These are phyloP conservation scores for Lydus trimaculatus DNA, from an alignment of 2,888 invertebrate genomes.

Conservation along the genomic window DNA sequence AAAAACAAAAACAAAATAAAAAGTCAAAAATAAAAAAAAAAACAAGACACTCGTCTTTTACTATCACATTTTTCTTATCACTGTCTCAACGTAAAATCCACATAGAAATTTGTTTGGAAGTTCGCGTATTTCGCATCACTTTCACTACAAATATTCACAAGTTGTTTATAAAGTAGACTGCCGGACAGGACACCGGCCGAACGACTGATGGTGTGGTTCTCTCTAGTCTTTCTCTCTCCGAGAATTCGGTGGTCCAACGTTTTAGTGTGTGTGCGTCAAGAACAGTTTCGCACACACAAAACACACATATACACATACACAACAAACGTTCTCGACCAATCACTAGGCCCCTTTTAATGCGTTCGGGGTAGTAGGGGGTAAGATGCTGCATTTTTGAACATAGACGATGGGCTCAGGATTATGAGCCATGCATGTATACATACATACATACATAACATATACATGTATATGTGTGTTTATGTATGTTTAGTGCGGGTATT, in stretches of 20 bases:
- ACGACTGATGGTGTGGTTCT: slow-evolving; percentile 34
- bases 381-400: slow-evolving; percentile 58
- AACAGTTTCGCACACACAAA: slow-evolving; percentile 58
- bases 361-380: slow-evolving; percentile 56
- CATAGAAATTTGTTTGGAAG: slow-evolving; percentile 29
- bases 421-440: background rate
- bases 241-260: slow-evolving; percentile 54
- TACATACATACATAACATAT: background rate
- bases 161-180: slow-evolving; percentile 24
- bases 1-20: slow-evolving; percentile 43
- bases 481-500: slow-evolving; percentile 15
- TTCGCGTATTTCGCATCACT: slow-evolving; percentile 44
- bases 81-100: slow-evolving; percentile 43
- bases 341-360: slow-evolving; percentile 55
- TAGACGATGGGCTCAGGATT: slow-evolving; percentile 14
- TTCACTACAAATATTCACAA: slow-evolving; percentile 17
- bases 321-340: slow-evolving; percentile 54
- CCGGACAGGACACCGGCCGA: slow-evolving; percentile 53
- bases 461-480: background rate
- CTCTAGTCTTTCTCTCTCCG: slow-evolving; percentile 44
- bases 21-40: slow-evolving; percentile 57
- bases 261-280: slow-evolving; percentile 40
- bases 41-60: slow-evolving; percentile 55
- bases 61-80: slow-evolving; percentile 59
- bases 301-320: slow-evolving; percentile 53